Conservation (phyloP, 2,797 vertebrate genomes). For the Lemur catta region DNA sequence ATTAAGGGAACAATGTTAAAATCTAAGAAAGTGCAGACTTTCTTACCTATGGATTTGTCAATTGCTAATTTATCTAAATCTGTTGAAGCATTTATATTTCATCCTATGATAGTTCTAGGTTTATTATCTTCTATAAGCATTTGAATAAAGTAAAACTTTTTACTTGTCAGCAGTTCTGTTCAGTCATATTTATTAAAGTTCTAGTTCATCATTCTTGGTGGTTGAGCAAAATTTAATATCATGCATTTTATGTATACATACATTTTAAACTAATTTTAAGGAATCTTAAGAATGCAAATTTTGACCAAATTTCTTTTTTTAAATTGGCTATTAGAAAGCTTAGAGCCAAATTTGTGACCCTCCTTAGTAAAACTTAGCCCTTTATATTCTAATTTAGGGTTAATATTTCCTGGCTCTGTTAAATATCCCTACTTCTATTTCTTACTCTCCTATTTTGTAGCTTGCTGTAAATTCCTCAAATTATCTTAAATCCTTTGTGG, state of each 20-base stretch:
- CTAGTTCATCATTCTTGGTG: neutral
- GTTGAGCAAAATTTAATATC: neutral
- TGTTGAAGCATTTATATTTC: neutral
- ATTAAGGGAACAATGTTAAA: neutral
- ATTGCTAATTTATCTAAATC: neutral
- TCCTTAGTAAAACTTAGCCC: neutral
- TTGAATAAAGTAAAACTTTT: neutral
- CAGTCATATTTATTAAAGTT: neutral
- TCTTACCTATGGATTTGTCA: neutral
- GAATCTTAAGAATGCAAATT: neutral
- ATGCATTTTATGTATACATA: neutral
- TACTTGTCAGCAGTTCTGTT: neutral
- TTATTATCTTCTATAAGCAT: neutral
- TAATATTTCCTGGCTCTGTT: neutral
- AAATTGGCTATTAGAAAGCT: neutral
- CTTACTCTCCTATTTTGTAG: conserved; percentile 2
- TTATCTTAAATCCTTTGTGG: neutral
- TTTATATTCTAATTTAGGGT: neutral
- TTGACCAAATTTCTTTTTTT: neutral
- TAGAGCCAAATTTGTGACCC: neutral
- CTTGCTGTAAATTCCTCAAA: conserved; percentile 12
- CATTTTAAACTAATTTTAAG: neutral
- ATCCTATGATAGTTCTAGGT: neutral
- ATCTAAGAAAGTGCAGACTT: neutral
- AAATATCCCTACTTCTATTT: neutral